Evolutionary conservation across 2,113 vertebrate species (phyloP).

Genomic region (Actenoides lindsayi): DNA sequence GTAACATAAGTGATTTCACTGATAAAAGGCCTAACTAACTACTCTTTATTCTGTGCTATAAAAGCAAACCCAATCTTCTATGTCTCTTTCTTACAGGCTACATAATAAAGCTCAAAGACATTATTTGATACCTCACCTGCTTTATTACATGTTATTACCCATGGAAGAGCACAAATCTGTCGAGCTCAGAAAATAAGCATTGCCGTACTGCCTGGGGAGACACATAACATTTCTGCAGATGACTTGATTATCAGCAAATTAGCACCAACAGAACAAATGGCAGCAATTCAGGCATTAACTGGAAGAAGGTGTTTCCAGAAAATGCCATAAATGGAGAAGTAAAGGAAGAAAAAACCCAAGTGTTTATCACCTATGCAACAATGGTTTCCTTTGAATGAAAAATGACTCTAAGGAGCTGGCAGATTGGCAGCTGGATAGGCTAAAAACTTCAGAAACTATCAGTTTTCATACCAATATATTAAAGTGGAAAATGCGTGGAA

Average conservation of each 20-base stretch:
- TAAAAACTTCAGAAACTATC: constrained; percentile 50
- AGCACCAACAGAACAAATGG: constrained; percentile 73
- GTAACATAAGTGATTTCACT: neutral
- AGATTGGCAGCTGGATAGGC: constrained; percentile 55
- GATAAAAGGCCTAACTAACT: neutral
- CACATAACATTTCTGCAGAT: constrained; percentile 75
- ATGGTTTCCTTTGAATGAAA: constrained; percentile 56
- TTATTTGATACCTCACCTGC: constrained; percentile 65
- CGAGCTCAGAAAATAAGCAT: constrained; percentile 71
- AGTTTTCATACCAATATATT: constrained; percentile 23
- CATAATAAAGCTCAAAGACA: constrained; percentile 8
- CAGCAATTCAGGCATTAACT: constrained; percentile 57
- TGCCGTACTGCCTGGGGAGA: constrained; percentile 69
- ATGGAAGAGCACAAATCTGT: constrained; percentile 62
- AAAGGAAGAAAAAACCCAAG: neutral
- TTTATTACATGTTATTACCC: constrained; percentile 61
- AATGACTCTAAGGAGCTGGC: constrained; percentile 18
- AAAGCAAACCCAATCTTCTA: neutral
- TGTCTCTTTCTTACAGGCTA: neutral
- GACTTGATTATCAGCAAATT: constrained; percentile 85
- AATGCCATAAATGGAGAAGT: constrained; percentile 20
- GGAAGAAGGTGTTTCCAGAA: constrained; percentile 51
- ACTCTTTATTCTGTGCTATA: neutral
- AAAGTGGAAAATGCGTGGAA: constrained; percentile 28
- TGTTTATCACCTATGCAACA: constrained; percentile 43